Base-by-base conservation (phyloP, 1,140 invertebrate genomes). In the Eumeta japonica region DNA sequence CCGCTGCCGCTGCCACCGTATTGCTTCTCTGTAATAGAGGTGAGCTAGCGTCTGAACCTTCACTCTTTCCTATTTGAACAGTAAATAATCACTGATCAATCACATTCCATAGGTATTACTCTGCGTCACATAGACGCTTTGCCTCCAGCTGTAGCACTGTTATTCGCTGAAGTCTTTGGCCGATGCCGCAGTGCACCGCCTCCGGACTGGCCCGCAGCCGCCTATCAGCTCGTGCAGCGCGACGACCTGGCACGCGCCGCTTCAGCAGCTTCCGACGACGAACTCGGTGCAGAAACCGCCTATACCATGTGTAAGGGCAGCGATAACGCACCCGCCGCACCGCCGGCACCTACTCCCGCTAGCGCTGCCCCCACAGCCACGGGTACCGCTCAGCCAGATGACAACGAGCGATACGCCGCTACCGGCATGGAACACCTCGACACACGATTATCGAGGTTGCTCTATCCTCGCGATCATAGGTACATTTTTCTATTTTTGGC, bases 141-240 rank as follows among this genome's bases (percentile, higher is more conserved):
- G 11, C 90, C 92, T 0, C 79, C 85, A 0, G 87, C 87, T 0
- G 60, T 95, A 13, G 81, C 84, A 14, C 71, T 93, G 4, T 77
- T 90, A 2, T 62, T 95, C 2, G 81, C 85, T 20, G 84, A 90
- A 43, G 81, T 86, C 1, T 81, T 94, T 48, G 82, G 87, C 49
- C 77, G 83, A 41, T 90, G 87, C 49, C 81, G 90, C 49, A 79
- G 84, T 36, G 73, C 81, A 18, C 91, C 92, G 10, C 89, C 88
- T 0, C 75, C 83, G 11, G 83, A 87, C 62, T 93, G 90, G 88
- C 82, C 85, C 2, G 70, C 77, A 30, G 76, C 82, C 30, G 84
- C 85, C 1, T 95, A 92, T 58, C 80, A 83, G 27, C 74, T 95
- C 2, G 81, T 94, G n/a, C 85, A 88, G 75, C 76, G 89, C 9